Base-by-base conservation (phyloP, 2,888 invertebrate genomes). In the Orchestes rusci region DNA sequence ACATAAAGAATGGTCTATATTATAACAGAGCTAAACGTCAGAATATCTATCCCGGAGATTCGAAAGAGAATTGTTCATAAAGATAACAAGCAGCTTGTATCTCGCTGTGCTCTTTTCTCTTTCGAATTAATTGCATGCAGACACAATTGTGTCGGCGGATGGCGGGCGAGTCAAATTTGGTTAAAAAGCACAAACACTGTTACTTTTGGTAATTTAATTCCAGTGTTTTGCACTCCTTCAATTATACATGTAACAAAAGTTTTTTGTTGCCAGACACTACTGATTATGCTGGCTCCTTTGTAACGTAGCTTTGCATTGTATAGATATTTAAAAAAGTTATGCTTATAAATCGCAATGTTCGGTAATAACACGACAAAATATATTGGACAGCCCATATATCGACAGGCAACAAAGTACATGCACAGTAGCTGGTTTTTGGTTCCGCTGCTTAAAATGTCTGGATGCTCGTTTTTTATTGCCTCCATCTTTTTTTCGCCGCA, bases 41-140 rank as follows among this genome's bases (percentile, higher is more conserved):
- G 42, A 49, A 45, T 45, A 49, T 45, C 45, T 39, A 39, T 49
- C 32, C 45, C 45, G 31, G 23, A 16, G 40, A 45, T 41, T 37
- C 33, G n/a, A 43, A 46, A 50, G 46, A 43, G 50, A 47, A 50
- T 43, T 43, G 43, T 47, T 46, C 50, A 47, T 47, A 47, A 46
- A 50, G 46, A 50, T 50, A 50, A 50, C 50, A 50, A 47, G 50
- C 50, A 30, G 46, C 43, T 50, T 50, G 48, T n/a, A n/a, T 43
- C 50, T 42, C 46, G 43, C 32, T 43, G 46, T 29, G 40, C 43
- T 37, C 36, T 43, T 47, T 46, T 50, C 47, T 50, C 39, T 46
- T 47, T 19, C 39, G 43, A 50, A 50, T 50, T 46, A 50, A 50
- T 50, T 50, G 50, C 46, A 39, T 15, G 42, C 50, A 50, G 46